Evolutionary conservation across 2,888 invertebrate genomes (phyloP).

Genomic region (Acanthacorydalis orientalis): DNA sequence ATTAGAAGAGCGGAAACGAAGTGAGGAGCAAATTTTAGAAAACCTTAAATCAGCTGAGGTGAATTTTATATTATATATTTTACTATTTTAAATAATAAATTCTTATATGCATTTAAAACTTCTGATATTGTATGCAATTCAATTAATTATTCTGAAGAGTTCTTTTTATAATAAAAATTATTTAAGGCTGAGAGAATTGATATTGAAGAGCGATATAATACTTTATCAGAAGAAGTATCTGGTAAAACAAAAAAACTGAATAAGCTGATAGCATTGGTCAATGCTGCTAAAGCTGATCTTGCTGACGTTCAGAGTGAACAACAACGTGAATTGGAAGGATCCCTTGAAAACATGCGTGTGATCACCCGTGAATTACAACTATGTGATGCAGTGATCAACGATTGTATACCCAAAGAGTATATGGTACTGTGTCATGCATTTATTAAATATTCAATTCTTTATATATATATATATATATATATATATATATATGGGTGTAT

Average conservation of each 20-base stretch:
- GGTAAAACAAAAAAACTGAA: slow-evolving; percentile 87
- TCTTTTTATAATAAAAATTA: slow-evolving; percentile 1
- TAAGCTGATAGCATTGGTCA: slow-evolving; percentile 70
- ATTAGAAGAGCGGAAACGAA: slow-evolving; percentile 37
- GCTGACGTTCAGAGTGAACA: slow-evolving; percentile 85
- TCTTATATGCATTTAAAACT: background rate
- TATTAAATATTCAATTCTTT: no score
- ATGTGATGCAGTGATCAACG: slow-evolving; percentile 79
- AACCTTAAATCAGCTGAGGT: slow-evolving; percentile 3
- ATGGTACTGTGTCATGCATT: slow-evolving; percentile 35
- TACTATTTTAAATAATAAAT: background rate
- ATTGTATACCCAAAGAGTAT: slow-evolving; percentile 87
- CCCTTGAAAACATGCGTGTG: slow-evolving; percentile 82
- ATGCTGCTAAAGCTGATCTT: slow-evolving; percentile 71
- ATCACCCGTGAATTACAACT: slow-evolving; percentile 79
- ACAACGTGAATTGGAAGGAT: slow-evolving; percentile 91
- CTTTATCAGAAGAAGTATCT: slow-evolving; percentile 84
- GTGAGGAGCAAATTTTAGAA: slow-evolving; percentile 1
- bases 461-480: background rate
- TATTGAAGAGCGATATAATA: slow-evolving; percentile 87
- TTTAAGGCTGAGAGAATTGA: slow-evolving; percentile 71
- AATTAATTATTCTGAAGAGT: no score
- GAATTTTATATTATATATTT: background rate
- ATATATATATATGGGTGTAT: background rate
- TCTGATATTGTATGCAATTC: no score